Percentiles rank a stretch among this genome's conserved stretches.
These are phyloP conservation scores for Pelochelys cantorii DNA, from an alignment of 2,797 vertebrate species.

Conservation along the genomic window DNA sequence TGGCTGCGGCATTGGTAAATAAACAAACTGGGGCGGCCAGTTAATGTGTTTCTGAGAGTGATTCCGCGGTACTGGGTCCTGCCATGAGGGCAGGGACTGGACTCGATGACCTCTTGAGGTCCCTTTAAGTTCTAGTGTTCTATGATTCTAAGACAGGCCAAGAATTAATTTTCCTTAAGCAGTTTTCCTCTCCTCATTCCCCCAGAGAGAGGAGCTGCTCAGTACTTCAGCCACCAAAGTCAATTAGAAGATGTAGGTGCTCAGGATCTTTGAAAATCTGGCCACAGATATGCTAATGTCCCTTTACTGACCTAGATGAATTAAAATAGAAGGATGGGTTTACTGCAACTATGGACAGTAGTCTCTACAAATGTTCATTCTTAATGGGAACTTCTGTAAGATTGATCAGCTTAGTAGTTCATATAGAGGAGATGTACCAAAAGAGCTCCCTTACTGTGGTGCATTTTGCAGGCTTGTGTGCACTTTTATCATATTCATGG, in stretches of 20 bases:
- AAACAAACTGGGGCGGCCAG: too few species aligned
- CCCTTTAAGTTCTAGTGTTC: too few species aligned
- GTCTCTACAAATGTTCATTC: background rate
- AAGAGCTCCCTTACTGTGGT: rapidly evolving
- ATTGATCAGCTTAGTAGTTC: background rate
- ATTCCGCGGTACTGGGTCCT: too few species aligned
- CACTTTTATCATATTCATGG: background rate
- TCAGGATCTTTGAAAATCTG: background rate
- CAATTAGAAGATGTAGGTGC: background rate
- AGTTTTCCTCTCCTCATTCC: too few species aligned
- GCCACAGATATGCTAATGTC: background rate
- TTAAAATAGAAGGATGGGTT: background rate
- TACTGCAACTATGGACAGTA: rapidly evolving
- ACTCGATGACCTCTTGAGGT: too few species aligned
- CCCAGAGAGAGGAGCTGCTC: too few species aligned
- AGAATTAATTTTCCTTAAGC: too few species aligned
- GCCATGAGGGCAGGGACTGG: too few species aligned
- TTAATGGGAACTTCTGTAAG: background rate
- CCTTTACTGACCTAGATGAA: background rate
- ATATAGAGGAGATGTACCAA: background rate
- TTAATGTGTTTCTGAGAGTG: too few species aligned
- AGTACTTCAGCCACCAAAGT: background rate
- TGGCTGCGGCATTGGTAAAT: too few species aligned
- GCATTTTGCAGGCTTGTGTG: rapidly evolving
- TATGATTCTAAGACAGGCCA: too few species aligned